phyloP scores from a whole-genome alignment of 1,140 invertebrate species.

The Calliopsis andreniformis region DNA sequence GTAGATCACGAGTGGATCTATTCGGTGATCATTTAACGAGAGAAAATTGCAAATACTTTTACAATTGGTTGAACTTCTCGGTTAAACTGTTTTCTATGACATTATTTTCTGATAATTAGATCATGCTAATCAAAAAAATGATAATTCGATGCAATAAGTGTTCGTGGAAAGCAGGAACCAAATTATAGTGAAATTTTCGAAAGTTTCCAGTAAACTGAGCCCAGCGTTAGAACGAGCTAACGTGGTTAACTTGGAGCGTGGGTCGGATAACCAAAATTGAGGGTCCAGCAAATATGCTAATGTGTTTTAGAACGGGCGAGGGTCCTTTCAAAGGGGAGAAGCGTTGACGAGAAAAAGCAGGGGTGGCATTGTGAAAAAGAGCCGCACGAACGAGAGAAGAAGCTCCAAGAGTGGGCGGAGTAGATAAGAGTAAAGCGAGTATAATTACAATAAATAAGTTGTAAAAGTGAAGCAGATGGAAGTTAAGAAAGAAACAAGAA shows the following conservation, averaged over 20 bases:
- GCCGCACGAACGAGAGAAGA: background rate
- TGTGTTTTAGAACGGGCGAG: slow-evolving; percentile 43
- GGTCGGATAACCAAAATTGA: slow-evolving; percentile 43
- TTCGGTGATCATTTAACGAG: no score
- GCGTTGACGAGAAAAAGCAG: slow-evolving; percentile 6
- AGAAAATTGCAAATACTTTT: no score
- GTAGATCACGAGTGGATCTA: no score
- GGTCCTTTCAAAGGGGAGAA: slow-evolving; percentile 12
- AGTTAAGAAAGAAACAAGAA: background rate
- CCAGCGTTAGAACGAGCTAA: slow-evolving; percentile 24
- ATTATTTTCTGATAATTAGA: no score
- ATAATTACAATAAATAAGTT: slow-evolving; percentile 12
- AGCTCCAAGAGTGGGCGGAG: background rate
- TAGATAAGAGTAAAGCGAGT: background rate
- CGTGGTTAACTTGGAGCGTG: slow-evolving; percentile 20
- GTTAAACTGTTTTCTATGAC: no score
- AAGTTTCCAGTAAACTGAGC: slow-evolving; percentile 34
- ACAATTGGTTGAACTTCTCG: no score
- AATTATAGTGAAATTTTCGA: slow-evolving; percentile 36
- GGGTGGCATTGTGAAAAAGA: background rate
- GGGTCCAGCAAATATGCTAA: slow-evolving; percentile 57
- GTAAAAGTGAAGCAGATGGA: background rate
- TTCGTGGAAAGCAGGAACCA: background rate
- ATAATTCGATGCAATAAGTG: no score
- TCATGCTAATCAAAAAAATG: no score